Evolutionary conservation across 2,797 vertebrate genomes (phyloP).

Genomic region (Gila robusta): DNA sequence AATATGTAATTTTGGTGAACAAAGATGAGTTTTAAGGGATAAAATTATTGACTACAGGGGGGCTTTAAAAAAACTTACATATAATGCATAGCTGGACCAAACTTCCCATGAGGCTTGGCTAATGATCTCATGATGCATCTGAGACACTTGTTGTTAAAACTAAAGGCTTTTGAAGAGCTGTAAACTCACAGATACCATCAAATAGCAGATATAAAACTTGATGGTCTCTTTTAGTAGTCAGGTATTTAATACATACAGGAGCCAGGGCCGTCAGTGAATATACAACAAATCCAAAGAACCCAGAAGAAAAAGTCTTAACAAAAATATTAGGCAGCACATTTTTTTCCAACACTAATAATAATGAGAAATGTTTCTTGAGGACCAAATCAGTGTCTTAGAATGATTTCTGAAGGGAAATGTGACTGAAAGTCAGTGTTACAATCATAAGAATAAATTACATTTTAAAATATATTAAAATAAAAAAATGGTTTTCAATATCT

Average conservation of each 20-base stretch:
- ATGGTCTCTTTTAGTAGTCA: background rate
- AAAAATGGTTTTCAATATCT: too few species aligned
- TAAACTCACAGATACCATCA: constrained; percentile 5
- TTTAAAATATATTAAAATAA: too few species aligned
- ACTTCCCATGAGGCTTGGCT: constrained; percentile 11
- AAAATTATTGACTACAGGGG: too few species aligned
- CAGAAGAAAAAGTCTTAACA: background rate
- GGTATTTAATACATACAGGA: background rate
- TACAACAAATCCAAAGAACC: background rate
- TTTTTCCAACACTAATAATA: background rate
- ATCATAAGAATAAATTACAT: background rate
- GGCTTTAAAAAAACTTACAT: background rate
- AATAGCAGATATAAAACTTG: background rate
- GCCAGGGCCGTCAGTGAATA: background rate
- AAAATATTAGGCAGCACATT: background rate
- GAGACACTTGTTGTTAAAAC: constrained; percentile 3
- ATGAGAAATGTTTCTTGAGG: background rate
- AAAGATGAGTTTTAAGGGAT: too few species aligned
- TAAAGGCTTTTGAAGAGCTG: background rate
- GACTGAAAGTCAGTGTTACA: background rate
- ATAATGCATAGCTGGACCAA: constrained; percentile 1
- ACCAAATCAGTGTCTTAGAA: background rate
- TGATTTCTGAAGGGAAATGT: background rate
- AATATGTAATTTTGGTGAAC: too few species aligned
- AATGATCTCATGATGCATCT: constrained; percentile 29